Base-by-base conservation (phyloP, 2,113 vertebrate genomes). In the Craseonycteris thonglongyai region DNA sequence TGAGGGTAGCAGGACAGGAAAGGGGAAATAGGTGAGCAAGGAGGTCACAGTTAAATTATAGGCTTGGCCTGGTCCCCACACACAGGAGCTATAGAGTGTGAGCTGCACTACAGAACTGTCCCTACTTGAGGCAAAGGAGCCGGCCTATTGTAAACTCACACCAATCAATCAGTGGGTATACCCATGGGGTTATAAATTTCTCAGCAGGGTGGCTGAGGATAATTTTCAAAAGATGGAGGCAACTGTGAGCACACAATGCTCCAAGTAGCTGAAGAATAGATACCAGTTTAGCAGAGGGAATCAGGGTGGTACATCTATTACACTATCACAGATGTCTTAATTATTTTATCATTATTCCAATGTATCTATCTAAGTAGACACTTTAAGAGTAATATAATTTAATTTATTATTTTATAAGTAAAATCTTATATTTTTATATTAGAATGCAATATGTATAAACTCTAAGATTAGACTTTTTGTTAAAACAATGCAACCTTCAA, bases 341-440 rank as follows among this genome's bases (percentile, higher is more conserved):
- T 93, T 74, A 88, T 75, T 78, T 83, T 63, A 40, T 68, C 15
- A 79, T 80, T 94, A 58, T 79, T 92, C 28, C 42, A 90, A 7
- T 74, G 61, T 79, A 49, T 13, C 14, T 58, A 63, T 18, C 13
- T 11, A 96, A 90, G 65, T 42, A 85, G 42, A 83, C 79, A 78
- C 6, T 51, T 94, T 47, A 65, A 65, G 16, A 88, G 4, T 85
- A 93, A 76, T 75, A 71, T 13, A 15, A 91, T 58, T 92, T 12
- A 22, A 92, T 66, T 90, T 92, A 7, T 9, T 18, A 21, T 92
- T 79, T 83, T 72, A 35, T 56, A 81, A 75, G 30, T 93, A 78
- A 85, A 92, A n/a, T 74, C 45, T 92, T 90, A 68, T 5, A 49
- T 80, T 96, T 90, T 90, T 69, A 68, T 81, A 80, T 97, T 96